Conservation (phyloP, 35 echinoderm and acorn worm genomes). For the Anneissia japonica region DNA sequence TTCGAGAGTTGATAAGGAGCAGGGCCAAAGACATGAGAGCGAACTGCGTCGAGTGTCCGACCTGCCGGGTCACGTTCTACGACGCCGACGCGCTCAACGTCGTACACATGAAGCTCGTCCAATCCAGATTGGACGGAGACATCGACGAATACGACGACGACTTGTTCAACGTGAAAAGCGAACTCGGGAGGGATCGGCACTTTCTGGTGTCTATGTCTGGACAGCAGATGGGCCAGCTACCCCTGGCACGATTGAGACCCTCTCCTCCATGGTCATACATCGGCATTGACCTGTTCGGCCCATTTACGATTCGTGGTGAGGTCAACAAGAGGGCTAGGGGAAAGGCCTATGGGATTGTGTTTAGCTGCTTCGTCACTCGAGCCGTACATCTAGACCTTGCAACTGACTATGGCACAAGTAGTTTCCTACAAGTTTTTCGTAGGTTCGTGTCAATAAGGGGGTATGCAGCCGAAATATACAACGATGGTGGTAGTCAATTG, state of each 20-base stretch:
- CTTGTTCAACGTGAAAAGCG: too few relatives aligned
- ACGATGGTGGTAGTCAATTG: conserved; percentile 35
- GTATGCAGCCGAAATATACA: conserved; percentile 27
- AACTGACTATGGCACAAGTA: conserved; percentile 18
- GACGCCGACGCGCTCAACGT: too few relatives aligned
- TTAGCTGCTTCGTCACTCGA: conserved; percentile 35
- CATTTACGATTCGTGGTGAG: conserved; percentile 31
- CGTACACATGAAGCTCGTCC: too few relatives aligned
- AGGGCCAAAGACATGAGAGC: too few relatives aligned
- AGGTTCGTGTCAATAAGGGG: conserved; percentile 29
- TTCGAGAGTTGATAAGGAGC: too few relatives aligned
- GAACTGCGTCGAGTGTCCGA: too few relatives aligned
- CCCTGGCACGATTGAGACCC: conserved; percentile 18
- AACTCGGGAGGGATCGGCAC: too few relatives aligned
- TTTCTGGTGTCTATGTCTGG: too few relatives aligned
- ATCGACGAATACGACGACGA: too few relatives aligned
- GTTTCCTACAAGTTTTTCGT: conserved; percentile 18
- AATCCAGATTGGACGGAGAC: too few relatives aligned
- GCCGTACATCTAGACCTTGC: conserved; percentile 34
- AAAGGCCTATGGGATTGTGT: conserved; percentile 46
- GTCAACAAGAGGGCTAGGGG: conserved; percentile 36
- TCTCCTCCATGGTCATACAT: conserved; percentile 43
- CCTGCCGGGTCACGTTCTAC: too few relatives aligned
- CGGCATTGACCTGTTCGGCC: conserved; percentile 49
- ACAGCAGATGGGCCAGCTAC: conserved; percentile 50